Percentiles rank a stretch among this genome's conserved stretches.
phyloP scores from a whole-genome alignment of 2,113 vertebrate species.

The mouse (Mus musculus) region DNA sequence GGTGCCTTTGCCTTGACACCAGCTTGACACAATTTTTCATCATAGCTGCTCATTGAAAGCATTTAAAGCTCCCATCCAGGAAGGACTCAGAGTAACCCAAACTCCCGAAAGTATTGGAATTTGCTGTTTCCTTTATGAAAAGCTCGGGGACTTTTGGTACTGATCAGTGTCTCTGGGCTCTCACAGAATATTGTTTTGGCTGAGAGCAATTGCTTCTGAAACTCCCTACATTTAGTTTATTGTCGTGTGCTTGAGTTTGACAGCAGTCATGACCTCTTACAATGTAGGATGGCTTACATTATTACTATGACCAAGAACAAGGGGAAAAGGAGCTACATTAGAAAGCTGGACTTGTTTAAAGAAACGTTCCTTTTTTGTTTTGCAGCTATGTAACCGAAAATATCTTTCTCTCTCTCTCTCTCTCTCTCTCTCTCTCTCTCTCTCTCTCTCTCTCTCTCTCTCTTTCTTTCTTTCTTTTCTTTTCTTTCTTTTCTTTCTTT shows the following conservation, averaged over 20 bases:
- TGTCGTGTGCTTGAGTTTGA: constrained; percentile 24
- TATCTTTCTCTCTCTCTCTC: no score
- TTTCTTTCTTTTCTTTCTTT: no score
- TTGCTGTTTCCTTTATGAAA: not conserved
- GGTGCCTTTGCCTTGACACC: not conserved
- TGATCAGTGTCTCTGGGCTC: not conserved
- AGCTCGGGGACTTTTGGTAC: not conserved
- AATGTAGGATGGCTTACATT: constrained; percentile 29
- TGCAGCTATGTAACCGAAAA: not conserved
- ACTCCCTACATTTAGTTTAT: constrained; percentile 55
- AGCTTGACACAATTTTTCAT: constrained; percentile 3
- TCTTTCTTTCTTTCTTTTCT: no score
- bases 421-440: no score
- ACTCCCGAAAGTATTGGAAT: not conserved
- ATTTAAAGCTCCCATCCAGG: not conserved
- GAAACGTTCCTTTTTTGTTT: not conserved
- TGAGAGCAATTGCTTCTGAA: constrained; percentile 48
- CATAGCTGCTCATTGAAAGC: constrained; percentile 15
- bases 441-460: no score
- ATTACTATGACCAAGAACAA: not conserved
- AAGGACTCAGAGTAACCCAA: not conserved
- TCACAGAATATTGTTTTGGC: constrained; percentile 30
- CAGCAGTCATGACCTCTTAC: constrained; percentile 11
- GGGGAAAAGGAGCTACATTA: not conserved
- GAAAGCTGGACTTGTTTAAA: not conserved